Conservation (phyloP, 2,797 vertebrate species). For the Gobionotothen gibberifrons region DNA sequence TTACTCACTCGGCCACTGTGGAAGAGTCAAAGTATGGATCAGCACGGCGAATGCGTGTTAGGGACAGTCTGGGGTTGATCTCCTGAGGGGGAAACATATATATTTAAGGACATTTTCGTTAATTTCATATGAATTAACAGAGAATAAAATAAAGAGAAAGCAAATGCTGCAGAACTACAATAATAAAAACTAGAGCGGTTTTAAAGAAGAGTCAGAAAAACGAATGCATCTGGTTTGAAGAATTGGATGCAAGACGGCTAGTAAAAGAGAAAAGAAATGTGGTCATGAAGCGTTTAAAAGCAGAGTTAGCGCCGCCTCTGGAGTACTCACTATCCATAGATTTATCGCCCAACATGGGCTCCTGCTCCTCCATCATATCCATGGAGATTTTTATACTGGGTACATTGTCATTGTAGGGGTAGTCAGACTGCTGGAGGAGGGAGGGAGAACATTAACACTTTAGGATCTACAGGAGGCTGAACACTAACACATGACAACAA, state of each 20-base stretch:
- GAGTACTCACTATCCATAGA: conserved; percentile 95
- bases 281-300: conserved; percentile 25
- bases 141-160: neutral
- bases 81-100: conserved; percentile 77
- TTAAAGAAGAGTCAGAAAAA: neutral
- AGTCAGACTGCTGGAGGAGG: conserved; percentile 94
- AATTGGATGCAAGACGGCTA: neutral
- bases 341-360: conserved; percentile 95
- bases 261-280: neutral
- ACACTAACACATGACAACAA: conserved; percentile 30
- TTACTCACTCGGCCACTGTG: conserved; percentile 89
- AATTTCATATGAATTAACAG: neutral
- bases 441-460: conserved; percentile 71
- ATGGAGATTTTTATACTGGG: conserved; percentile 99
- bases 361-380: conserved; percentile 97
- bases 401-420: conserved; percentile 93
- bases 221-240: neutral
- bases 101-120: too few species aligned
- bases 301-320: conserved; percentile 9
- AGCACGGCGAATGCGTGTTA: conserved; percentile 93
- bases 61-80: conserved; percentile 91
- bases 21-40: conserved; percentile 88
- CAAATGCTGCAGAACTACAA: conserved; percentile 23
- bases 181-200: neutral
- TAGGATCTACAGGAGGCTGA: conserved; percentile 31